Evolutionary conservation across 2,888 invertebrate species (phyloP), one percentile per base, ranked within the genome.

Genomic region (Mythimna ferrago): DNA sequence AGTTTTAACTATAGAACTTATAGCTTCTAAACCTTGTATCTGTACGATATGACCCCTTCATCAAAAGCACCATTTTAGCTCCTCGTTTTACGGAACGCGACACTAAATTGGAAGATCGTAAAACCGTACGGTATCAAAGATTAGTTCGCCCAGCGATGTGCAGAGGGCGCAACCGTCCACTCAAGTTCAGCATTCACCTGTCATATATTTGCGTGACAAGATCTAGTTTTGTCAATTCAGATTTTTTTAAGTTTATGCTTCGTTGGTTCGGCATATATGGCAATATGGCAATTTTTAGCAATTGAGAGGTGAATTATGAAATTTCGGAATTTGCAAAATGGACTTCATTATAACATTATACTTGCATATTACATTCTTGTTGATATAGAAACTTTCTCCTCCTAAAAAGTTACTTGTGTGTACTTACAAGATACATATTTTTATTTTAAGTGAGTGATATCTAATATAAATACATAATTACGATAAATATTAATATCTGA

Each of bases 21-120:
- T n/a, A 21, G 38, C n/a, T 9, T 26, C 16, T 9, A 6, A 63
- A 63, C 26, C 26, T 26, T 16, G 3, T 48, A 16, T 6, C 48
- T 16, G 6, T 48, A 48, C 48, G 0, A 48, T 48, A 48, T 48
- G 19, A 19, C 19, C 26, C 6, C 19, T 54, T 44, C 48, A 14
- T 32, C 9, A 68, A 53, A 62, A 58, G 70, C 73, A 63, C 9
- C 84, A 84, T 86, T 88, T 87, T 87, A 88, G 76, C 76, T 71
- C 80, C 82, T 84, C 89, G 92, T 89, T 86, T 77, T 83, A 89
- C 87, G 92, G 93, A 93, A 92, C 92, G 89, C 81, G 89, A 81
- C 87, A 89, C 91, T 86, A 93, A 94, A 94, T 94, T 94, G 93
- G 92, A 92, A 93, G 91, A 93, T 94, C 93, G 92, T 89, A 91